Conservation (phyloP, 1,140 invertebrate species). For the Onthophagus taurus region DNA sequence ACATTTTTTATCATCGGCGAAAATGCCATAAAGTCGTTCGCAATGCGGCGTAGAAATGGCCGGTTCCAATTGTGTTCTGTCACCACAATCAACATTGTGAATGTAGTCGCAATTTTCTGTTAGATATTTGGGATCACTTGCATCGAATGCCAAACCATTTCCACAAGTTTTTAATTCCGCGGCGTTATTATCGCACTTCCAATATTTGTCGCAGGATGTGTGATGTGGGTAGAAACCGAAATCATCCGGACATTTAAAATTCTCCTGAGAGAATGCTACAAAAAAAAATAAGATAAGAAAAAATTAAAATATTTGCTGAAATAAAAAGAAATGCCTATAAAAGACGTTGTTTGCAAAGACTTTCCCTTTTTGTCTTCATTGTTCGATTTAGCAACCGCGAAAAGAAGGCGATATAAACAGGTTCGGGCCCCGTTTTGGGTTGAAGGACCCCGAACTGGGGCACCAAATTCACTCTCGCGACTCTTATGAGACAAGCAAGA, state of each 20-base stretch:
- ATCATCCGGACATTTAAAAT: slow-evolving; percentile 89
- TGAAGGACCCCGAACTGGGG: too few species aligned
- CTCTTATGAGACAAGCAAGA: too few species aligned
- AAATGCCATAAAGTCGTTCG: slow-evolving; percentile 81
- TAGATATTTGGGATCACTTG: slow-evolving; percentile 76
- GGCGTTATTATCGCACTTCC: slow-evolving; percentile 84
- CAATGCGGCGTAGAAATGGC: slow-evolving; percentile 80
- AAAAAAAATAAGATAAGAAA: too few species aligned
- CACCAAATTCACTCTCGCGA: too few species aligned
- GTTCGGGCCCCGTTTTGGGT: too few species aligned
- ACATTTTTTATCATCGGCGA: slow-evolving; percentile 79
- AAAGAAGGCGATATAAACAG: too few species aligned
- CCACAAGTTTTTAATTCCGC: slow-evolving; percentile 88
- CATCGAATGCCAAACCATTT: slow-evolving; percentile 87
- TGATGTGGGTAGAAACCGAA: slow-evolving; percentile 90
- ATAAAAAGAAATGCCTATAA: too few species aligned
- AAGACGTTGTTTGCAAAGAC: too few species aligned
- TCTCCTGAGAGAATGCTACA: slow-evolving; percentile 61
- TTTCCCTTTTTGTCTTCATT: too few species aligned
- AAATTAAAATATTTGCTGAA: too few species aligned
- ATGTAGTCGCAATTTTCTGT: slow-evolving; percentile 93
- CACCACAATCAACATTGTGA: slow-evolving; percentile 91
- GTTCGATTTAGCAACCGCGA: too few species aligned
- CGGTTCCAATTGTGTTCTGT: slow-evolving; percentile 75
- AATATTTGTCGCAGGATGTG: slow-evolving; percentile 87